phyloP scores from a whole-genome alignment of 2,888 invertebrate genomes.

The Phyto melanocephala region DNA sequence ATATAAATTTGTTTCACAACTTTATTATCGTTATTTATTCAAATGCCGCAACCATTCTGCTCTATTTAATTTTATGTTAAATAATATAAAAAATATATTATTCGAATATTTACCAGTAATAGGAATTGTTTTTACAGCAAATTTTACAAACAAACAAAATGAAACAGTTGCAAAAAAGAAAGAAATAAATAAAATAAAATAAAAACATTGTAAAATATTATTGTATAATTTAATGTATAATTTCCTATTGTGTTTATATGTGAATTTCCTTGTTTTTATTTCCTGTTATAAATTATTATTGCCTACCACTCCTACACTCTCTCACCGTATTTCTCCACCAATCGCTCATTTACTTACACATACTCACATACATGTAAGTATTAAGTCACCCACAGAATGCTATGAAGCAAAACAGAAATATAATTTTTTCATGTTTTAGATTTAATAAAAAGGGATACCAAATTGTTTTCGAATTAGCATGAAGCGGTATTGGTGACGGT shows the following conservation, averaged over 20 bases:
- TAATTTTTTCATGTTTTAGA: slow-evolving; percentile 17
- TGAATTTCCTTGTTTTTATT: slow-evolving; percentile 52
- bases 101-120: background rate
- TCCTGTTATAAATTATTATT: slow-evolving; percentile 46
- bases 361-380: background rate
- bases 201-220: slow-evolving; percentile 21
- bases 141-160: background rate
- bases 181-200: background rate
- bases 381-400: background rate
- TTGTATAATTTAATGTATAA: slow-evolving; percentile 54
- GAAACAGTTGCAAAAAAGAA: background rate
- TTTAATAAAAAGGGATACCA: slow-evolving; percentile 18
- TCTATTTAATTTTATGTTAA: slow-evolving; percentile 51
- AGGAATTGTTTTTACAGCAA: background rate
- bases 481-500: no score
- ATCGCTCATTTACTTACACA: background rate
- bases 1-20: background rate
- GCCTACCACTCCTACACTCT: background rate
- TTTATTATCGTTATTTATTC: background rate
- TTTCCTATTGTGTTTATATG: slow-evolving; percentile 55
- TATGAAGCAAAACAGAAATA: background rate
- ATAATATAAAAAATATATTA: slow-evolving; percentile 8
- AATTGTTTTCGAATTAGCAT: no score
- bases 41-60: slow-evolving; percentile 30
- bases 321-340: background rate